phyloP scores from a whole-genome alignment of 2,113 vertebrate genomes.

The Chloroceryle aenea region DNA sequence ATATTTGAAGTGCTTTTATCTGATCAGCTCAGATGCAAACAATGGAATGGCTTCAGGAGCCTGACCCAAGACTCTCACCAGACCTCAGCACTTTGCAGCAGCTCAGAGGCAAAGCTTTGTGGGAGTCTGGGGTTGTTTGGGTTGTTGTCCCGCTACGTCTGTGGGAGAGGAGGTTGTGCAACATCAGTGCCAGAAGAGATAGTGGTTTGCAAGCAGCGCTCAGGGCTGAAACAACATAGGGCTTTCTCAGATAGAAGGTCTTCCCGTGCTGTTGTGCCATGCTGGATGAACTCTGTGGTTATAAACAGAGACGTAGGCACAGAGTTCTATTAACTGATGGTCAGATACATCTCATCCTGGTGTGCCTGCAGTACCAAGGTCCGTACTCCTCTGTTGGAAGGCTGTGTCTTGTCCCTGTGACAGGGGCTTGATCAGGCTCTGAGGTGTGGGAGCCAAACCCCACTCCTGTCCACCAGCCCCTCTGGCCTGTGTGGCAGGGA shows the following conservation, averaged over 20 bases:
- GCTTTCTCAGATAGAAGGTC: background rate
- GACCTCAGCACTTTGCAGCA: background rate
- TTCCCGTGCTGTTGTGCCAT: background rate
- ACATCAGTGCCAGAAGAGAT: background rate
- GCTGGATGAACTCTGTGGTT: background rate
- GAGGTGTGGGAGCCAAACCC: background rate
- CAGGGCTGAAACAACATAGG: rapidly evolving
- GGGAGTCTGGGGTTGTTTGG: background rate
- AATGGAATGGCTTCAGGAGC: background rate
- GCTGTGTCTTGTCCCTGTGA: background rate
- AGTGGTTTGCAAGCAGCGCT: background rate
- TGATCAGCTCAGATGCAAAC: background rate
- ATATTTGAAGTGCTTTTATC: background rate
- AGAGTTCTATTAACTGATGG: rapidly evolving
- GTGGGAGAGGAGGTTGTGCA: background rate
- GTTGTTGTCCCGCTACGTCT: background rate
- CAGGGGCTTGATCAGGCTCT: background rate
- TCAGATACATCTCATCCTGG: background rate
- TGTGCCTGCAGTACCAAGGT: background rate
- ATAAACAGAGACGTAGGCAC: rapidly evolving
- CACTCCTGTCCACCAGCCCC: rapidly evolving
- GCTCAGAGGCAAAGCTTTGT: rapidly evolving
- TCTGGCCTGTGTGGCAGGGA: background rate
- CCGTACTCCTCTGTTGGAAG: background rate
- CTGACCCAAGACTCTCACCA: background rate